phyloP scores from a whole-genome alignment of 2,113 vertebrate species.

The Heliornis fulica region DNA sequence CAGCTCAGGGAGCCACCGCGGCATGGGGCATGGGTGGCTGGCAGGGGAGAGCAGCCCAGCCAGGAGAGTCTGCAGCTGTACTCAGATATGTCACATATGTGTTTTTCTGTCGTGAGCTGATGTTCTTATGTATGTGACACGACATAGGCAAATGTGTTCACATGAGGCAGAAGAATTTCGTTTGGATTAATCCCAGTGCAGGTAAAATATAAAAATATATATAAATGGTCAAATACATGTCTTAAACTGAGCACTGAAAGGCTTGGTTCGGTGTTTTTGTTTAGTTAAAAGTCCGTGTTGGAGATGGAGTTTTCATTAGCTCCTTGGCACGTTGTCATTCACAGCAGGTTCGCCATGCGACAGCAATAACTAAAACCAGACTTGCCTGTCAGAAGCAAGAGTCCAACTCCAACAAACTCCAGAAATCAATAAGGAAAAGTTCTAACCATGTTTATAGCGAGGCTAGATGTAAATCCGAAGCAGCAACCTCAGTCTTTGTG shows the following conservation, averaged over 20 bases:
- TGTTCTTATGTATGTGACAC: neutral
- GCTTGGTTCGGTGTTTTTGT: neutral
- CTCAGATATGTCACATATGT: neutral
- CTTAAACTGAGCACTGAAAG: neutral
- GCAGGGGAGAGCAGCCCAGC: neutral
- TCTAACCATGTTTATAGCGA: neutral
- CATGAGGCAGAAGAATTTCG: neutral
- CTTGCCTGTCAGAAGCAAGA: neutral
- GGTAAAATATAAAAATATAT: neutral
- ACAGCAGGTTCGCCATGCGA: neutral
- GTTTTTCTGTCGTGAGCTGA: neutral
- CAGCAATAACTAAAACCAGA: slow-evolving; percentile 36
- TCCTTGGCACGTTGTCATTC: neutral
- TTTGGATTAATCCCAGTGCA: neutral
- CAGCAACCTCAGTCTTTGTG: neutral
- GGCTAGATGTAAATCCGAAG: neutral
- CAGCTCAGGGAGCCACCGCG: rapidly evolving
- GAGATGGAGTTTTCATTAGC: slow-evolving; percentile 5
- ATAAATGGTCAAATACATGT: neutral
- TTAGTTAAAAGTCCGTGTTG: neutral
- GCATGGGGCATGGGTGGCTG: rapidly evolving
- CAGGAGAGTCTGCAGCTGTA: rapidly evolving
- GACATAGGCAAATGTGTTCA: neutral
- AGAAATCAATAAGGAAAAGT: neutral
- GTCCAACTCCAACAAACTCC: neutral